phyloP scores from a whole-genome alignment of 2,113 vertebrate genomes.

The Archocentrus centrarchus region DNA sequence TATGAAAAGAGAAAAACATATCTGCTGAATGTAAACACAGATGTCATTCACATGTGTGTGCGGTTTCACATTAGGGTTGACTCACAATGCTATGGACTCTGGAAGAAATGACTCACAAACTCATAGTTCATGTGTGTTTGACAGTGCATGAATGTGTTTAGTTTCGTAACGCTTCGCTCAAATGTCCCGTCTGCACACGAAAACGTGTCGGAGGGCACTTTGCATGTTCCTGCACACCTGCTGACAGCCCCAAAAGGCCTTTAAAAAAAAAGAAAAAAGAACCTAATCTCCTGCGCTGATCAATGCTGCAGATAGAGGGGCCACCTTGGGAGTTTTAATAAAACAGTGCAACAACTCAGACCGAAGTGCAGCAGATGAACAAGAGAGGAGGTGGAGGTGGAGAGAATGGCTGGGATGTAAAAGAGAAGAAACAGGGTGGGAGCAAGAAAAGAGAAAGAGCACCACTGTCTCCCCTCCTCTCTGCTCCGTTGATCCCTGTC shows the following conservation, averaged over 20 bases:
- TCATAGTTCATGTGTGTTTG: neutral
- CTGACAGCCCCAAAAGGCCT: slow-evolving; percentile 31
- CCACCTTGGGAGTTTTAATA: slow-evolving; percentile 80
- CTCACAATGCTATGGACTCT: slow-evolving; percentile 4
- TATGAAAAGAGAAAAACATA: slow-evolving; percentile 16
- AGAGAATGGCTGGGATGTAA: slow-evolving; percentile 44
- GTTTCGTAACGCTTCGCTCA: neutral
- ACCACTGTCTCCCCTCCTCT: slow-evolving; percentile 75
- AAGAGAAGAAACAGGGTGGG: slow-evolving; percentile 55
- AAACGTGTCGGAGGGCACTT: slow-evolving; percentile 1
- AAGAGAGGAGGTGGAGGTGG: slow-evolving; percentile 32
- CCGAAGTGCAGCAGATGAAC: slow-evolving; percentile 59
- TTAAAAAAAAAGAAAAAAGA: slow-evolving; percentile 28
- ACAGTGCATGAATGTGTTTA: neutral
- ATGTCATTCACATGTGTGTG: slow-evolving; percentile 24
- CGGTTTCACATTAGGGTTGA: neutral
- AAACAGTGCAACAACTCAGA: slow-evolving; percentile 58
- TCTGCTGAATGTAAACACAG: slow-evolving; percentile 60
- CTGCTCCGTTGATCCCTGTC: slow-evolving; percentile 83
- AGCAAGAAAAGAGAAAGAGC: slow-evolving; percentile 64
- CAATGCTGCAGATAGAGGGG: slow-evolving; percentile 64
- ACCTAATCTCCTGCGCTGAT: slow-evolving; percentile 49
- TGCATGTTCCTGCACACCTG: slow-evolving; percentile 47
- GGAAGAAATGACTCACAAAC: slow-evolving; percentile 3
- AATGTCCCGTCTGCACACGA: neutral